phyloP scores from a whole-genome alignment of 2,888 invertebrate species.

The Loripinus fragilis region DNA sequence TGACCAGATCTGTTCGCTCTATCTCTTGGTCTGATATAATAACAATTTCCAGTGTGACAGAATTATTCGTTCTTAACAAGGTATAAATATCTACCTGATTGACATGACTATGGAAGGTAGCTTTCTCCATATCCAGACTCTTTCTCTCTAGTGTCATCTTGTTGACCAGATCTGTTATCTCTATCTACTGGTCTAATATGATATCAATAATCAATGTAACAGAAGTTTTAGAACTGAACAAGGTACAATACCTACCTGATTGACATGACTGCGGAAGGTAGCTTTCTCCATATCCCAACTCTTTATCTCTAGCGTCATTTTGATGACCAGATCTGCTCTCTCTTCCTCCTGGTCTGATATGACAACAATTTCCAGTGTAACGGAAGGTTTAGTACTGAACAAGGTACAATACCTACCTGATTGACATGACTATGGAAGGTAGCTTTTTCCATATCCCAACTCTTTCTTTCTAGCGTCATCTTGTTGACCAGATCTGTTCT shows the following conservation, averaged over 20 bases:
- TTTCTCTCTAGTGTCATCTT: slow-evolving; percentile 72
- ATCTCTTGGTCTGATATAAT: slow-evolving; percentile 77
- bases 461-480: slow-evolving; percentile 70
- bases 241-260: too few species aligned
- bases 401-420: slow-evolving; percentile 71
- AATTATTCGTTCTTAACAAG: too few species aligned
- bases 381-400: too few species aligned
- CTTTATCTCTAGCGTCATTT: slow-evolving; percentile 70
- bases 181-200: slow-evolving; percentile 75
- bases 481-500: slow-evolving; percentile 74
- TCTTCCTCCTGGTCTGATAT: slow-evolving; percentile 74
- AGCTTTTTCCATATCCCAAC: slow-evolving; percentile 75
- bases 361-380: too few species aligned
- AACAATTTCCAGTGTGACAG: too few species aligned
- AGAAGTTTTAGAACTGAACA: too few species aligned
- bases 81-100: too few species aligned
- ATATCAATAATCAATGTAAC: too few species aligned
- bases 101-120: slow-evolving; percentile 68
- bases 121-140: slow-evolving; percentile 74
- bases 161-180: slow-evolving; percentile 73
- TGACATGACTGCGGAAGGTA: slow-evolving; percentile 69
- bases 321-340: slow-evolving; percentile 74
- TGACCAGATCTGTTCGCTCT: slow-evolving; percentile 71
- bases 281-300: slow-evolving; percentile 76
- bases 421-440: slow-evolving; percentile 71